Conservation (phyloP, 1,140 invertebrate genomes). For the Papilio dardanus region DNA sequence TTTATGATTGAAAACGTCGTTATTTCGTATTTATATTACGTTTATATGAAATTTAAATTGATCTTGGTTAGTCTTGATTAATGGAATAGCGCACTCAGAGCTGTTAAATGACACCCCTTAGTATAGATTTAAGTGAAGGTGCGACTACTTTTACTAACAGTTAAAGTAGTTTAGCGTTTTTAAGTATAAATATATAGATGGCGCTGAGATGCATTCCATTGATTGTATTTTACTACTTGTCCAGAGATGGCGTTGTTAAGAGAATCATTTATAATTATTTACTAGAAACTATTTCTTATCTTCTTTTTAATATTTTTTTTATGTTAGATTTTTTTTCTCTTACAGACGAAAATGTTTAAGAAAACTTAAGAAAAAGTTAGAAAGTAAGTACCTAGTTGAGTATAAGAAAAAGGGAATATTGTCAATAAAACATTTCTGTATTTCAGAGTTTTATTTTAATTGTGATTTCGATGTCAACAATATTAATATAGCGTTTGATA, state of each 20-base stretch:
- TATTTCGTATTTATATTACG: background rate
- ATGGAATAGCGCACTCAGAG: too few species aligned
- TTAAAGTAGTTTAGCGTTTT: background rate
- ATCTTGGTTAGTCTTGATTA: too few species aligned
- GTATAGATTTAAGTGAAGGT: too few species aligned
- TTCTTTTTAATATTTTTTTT: background rate
- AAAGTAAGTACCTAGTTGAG: background rate
- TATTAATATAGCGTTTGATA: constrained; percentile 48
- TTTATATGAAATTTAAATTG: background rate
- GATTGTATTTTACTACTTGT: background rate
- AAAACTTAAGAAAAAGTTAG: constrained; percentile 6
- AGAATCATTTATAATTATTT: too few species aligned
- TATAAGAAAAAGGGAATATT: background rate
- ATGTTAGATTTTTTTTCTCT: constrained; percentile 36
- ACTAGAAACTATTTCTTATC: background rate
- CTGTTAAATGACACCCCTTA: too few species aligned
- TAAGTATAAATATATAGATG: background rate
- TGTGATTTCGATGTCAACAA: constrained; percentile 60
- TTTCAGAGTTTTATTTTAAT: constrained; percentile 64
- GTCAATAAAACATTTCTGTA: constrained; percentile 62
- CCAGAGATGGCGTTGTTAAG: background rate
- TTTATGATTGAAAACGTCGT: background rate
- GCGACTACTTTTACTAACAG: too few species aligned
- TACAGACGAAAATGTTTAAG: constrained; percentile 55
- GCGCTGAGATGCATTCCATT: background rate